Evolutionary conservation across 2,113 vertebrate genomes (phyloP).

Genomic region (Grammomys surdaster): DNA sequence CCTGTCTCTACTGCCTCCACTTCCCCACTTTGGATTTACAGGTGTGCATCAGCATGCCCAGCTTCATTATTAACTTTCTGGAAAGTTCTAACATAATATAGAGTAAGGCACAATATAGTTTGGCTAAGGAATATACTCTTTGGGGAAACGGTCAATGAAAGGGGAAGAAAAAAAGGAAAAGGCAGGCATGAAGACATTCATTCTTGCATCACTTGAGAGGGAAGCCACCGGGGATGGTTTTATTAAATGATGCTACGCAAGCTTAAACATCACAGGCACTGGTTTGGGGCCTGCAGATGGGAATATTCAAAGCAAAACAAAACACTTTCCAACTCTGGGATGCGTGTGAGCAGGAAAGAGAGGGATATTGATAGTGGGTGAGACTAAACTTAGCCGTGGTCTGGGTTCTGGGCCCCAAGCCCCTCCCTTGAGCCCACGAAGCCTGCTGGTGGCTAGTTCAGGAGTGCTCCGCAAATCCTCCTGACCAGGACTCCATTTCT

Average conservation of each 20-base stretch:
- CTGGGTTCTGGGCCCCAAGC: slow-evolving; percentile 5
- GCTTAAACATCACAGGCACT: background rate
- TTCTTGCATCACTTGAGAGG: background rate
- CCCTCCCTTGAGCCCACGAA: background rate
- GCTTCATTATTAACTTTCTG: background rate
- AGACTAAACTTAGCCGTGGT: background rate
- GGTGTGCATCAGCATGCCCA: background rate
- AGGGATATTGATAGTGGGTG: background rate
- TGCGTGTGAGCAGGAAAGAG: background rate
- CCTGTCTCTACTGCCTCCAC: background rate
- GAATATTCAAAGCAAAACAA: slow-evolving; percentile 21
- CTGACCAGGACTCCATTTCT: background rate
- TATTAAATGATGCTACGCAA: slow-evolving; percentile 21
- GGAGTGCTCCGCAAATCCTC: background rate
- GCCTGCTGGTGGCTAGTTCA: background rate
- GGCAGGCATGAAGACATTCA: background rate
- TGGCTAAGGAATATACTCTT: background rate
- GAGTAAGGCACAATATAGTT: background rate
- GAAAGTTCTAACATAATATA: background rate
- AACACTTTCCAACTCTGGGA: slow-evolving; percentile 21
- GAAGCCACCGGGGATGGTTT: background rate
- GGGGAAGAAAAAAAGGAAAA: background rate
- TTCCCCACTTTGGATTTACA: background rate
- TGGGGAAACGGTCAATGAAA: slow-evolving; percentile 18
- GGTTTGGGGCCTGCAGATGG: background rate